Evolutionary conservation across 2,797 vertebrate species (phyloP).

Genomic region (Parambassis ranga): DNA sequence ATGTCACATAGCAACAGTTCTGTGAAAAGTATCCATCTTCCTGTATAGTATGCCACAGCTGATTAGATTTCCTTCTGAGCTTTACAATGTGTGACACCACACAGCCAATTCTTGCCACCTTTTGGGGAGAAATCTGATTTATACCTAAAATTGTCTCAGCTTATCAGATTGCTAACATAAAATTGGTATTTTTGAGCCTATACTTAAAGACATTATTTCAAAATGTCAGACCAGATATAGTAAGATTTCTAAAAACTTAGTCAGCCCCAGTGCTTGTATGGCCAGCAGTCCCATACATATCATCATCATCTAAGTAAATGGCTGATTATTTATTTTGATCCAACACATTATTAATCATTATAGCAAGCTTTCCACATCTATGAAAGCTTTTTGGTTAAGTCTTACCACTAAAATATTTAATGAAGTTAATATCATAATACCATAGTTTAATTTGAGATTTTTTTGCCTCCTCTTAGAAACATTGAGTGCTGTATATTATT

Average conservation of each 20-base stretch:
- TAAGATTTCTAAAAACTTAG: background rate
- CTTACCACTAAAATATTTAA: too few relatives aligned
- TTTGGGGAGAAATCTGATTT: background rate
- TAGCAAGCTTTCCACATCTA: too few relatives aligned
- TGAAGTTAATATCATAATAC: too few relatives aligned
- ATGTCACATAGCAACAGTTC: background rate
- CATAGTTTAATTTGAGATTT: too few relatives aligned
- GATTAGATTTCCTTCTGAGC: constrained; percentile 5
- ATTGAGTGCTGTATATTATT: too few relatives aligned
- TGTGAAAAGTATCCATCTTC: constrained; percentile 8
- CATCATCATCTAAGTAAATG: too few relatives aligned
- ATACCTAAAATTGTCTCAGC: background rate
- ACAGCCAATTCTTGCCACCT: background rate
- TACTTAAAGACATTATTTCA: background rate
- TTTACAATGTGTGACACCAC: background rate
- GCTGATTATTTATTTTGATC: too few relatives aligned
- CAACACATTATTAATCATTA: too few relatives aligned
- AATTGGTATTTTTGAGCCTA: background rate
- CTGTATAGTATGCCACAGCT: background rate
- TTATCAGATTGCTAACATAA: background rate
- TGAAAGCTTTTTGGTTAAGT: too few relatives aligned
- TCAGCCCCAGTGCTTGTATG: too few relatives aligned
- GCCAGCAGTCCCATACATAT: too few relatives aligned
- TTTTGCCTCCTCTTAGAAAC: too few relatives aligned
- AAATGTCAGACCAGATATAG: background rate